These are phyloP conservation scores for Drosophila teissieri DNA, from an alignment of 1,140 invertebrate genomes.

Conservation along the genomic window DNA sequence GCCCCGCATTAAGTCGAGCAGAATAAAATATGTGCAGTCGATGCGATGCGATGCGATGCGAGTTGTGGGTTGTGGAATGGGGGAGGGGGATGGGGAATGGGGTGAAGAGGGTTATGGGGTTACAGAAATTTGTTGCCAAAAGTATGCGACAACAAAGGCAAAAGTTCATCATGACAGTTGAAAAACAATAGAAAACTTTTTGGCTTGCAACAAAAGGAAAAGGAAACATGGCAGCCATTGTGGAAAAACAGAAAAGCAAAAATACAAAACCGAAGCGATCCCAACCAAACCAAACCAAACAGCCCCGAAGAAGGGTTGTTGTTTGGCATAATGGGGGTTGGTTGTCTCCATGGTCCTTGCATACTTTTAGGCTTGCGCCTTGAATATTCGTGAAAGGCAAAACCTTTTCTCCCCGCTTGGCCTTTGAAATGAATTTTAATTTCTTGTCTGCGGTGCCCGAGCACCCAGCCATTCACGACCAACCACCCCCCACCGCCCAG, in stretches of 20 bases:
- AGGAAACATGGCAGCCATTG: conserved; percentile 69
- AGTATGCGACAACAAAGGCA: conserved; percentile 74
- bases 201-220: conserved; percentile 67
- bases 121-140: conserved; percentile 77
- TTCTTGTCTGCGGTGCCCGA: conserved; percentile 74
- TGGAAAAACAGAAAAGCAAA: conserved; percentile 50
- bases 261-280: conserved; percentile 27
- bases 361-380: conserved; percentile 83
- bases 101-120: conserved; percentile 60
- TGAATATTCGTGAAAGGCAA: conserved; percentile 65
- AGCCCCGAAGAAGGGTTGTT: conserved; percentile 62
- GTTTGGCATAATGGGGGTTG: conserved; percentile 54
- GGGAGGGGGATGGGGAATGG: neutral
- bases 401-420: conserved; percentile 29
- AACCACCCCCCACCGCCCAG: neutral
- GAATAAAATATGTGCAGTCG: conserved; percentile 70
- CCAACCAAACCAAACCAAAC: conserved; percentile 32
- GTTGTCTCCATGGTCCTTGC: conserved; percentile 47
- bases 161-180: conserved; percentile 73
- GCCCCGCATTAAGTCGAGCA: conserved; percentile 74
- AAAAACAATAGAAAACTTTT: conserved; percentile 78
- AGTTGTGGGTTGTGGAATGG: neutral
- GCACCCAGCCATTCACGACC: conserved; percentile 9
- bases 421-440: conserved; percentile 83
- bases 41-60: neutral